Conservation (phyloP, 1,140 invertebrate species). For the Cherax quadricarinatus region DNA sequence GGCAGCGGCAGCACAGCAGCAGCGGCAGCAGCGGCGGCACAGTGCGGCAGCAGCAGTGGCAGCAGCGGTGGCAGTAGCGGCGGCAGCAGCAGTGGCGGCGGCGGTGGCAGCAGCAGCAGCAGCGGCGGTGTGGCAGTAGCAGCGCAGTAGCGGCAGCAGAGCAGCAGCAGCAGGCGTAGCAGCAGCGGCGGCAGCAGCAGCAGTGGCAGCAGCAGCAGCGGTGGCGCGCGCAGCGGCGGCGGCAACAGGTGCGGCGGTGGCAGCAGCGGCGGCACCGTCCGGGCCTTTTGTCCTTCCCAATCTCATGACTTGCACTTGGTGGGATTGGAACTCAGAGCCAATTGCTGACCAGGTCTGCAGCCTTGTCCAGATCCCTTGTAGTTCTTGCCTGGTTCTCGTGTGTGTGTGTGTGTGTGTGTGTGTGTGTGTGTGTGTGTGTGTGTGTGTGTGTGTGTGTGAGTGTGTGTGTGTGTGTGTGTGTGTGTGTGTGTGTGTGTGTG, state of each 20-base stretch:
- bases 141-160: no score
- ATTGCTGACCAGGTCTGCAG: no score
- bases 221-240: no score
- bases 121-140: no score
- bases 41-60: neutral
- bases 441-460: neutral
- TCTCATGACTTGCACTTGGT: neutral
- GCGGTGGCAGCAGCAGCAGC: neutral
- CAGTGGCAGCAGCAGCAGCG: neutral
- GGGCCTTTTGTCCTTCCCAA: neutral
- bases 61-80: neutral
- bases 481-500: slow-evolving; percentile 8
- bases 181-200: neutral
- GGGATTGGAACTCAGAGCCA: neutral
- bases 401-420: no score
- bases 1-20: no score
- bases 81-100: neutral
- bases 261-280: neutral
- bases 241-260: neutral
- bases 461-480: neutral
- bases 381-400: no score
- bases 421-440: neutral
- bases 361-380: no score
- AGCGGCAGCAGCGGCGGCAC: no score
- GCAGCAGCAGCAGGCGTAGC: no score